phyloP scores from a whole-genome alignment of 2,888 invertebrate genomes.

The Ellobium chinense region DNA sequence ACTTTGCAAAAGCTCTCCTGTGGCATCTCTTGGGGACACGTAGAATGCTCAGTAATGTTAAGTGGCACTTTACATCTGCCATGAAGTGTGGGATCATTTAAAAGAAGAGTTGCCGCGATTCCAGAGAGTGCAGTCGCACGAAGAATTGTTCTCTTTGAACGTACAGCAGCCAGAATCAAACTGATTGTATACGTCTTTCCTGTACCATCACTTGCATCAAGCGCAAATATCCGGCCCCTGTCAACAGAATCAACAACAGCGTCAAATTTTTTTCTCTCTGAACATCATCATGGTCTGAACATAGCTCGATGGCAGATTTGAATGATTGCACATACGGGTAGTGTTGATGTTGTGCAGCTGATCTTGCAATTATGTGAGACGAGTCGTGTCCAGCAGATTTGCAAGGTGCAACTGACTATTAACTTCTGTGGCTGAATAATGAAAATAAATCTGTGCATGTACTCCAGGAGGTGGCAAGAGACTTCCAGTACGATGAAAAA shows the following conservation, averaged over 20 bases:
- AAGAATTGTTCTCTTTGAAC: not conserved
- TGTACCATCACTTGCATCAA: not conserved
- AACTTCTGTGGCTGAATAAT: not conserved
- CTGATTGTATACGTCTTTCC: not conserved
- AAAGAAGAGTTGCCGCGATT: not conserved
- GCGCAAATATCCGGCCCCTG: not conserved
- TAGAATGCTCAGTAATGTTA: not conserved
- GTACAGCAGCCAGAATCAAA: not conserved
- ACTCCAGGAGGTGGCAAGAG: not conserved
- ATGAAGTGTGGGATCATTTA: not conserved
- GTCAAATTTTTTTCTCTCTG: no score
- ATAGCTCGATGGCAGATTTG: not conserved
- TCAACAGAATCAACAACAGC: not conserved
- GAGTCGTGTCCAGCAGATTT: not conserved
- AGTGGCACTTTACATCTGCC: conserved; percentile 1
- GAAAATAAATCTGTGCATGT: not conserved
- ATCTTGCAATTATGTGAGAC: not conserved
- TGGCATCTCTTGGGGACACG: conserved; percentile 5
- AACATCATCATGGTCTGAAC: not conserved
- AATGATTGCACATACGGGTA: not conserved
- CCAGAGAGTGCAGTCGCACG: not conserved
- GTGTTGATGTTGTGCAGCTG: not conserved
- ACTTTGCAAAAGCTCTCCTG: not conserved
- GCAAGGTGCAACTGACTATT: not conserved
- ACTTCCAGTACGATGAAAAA: not conserved